Evolutionary conservation across 2,888 invertebrate genomes (phyloP).

Genomic region (Ichneumoninae sp.): DNA sequence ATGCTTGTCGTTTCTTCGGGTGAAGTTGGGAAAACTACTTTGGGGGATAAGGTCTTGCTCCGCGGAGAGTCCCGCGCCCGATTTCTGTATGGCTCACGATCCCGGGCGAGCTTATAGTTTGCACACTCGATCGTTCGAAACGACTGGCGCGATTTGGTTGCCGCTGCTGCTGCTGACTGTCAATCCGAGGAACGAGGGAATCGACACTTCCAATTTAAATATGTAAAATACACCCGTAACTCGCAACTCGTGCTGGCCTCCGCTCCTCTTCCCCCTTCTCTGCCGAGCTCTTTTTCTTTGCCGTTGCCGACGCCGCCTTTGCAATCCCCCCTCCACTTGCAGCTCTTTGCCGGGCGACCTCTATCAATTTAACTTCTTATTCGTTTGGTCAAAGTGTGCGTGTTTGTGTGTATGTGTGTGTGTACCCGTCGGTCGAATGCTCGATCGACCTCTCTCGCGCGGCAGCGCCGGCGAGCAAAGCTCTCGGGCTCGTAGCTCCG

Average conservation of each 20-base stretch:
- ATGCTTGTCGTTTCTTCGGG: constrained; percentile 37
- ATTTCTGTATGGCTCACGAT: constrained; percentile 48
- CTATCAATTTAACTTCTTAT: constrained; percentile 78
- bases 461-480: constrained; percentile 29
- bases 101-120: constrained; percentile 22
- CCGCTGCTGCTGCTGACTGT: constrained; percentile 69
- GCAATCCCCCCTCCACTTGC: constrained; percentile 5
- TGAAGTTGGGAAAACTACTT: constrained; percentile 58
- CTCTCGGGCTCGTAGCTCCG: constrained; percentile 23
- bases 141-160: constrained; percentile 51
- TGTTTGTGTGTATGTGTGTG: constrained; percentile 19
- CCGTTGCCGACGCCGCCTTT: constrained; percentile 42
- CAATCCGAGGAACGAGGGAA: constrained; percentile 76
- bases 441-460: constrained; percentile 67
- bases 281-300: constrained; percentile 54
- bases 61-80: constrained; percentile 26
- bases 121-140: constrained; percentile 56
- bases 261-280: constrained; percentile 20
- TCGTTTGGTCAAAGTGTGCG: constrained; percentile 58
- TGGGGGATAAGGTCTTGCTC: constrained; percentile 42
- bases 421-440: constrained; percentile 65
- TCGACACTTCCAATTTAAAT: constrained; percentile 82
- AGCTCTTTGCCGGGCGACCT: constrained; percentile 59
- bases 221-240: constrained; percentile 79
- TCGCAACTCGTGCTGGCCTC: constrained; percentile 67